These are phyloP conservation scores for Escarpia spicata DNA, from an alignment of 2,888 invertebrate genomes.

Conservation along the genomic window DNA sequence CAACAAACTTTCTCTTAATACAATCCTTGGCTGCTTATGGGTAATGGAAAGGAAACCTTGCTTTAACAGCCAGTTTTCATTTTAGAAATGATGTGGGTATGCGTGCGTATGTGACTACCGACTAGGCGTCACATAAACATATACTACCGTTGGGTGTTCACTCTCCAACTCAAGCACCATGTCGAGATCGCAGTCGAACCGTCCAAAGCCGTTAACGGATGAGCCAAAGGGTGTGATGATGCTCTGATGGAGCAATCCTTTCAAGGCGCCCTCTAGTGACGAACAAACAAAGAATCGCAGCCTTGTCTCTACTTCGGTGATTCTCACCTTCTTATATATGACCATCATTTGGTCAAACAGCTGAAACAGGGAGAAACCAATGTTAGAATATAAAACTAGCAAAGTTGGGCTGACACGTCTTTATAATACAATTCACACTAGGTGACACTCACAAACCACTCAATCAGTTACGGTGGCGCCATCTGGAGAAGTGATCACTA, in stretches of 20 bases:
- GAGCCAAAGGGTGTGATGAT: constrained; percentile 81
- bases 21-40: no score
- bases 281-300: constrained; percentile 23
- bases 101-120: no score
- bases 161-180: constrained; percentile 31
- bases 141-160: neutral
- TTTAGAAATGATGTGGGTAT: neutral
- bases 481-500: no score
- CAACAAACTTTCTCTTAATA: no score
- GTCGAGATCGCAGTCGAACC: constrained; percentile 37
- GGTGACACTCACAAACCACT: no score
- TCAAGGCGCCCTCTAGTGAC: constrained; percentile 32
- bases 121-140: no score
- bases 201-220: constrained; percentile 87
- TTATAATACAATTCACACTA: neutral
- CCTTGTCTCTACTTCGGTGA: constrained; percentile 19
- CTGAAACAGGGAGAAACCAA: constrained; percentile 20
- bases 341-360: constrained; percentile 25
- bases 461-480: no score
- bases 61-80: neutral
- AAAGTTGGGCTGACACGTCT: neutral
- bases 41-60: no score
- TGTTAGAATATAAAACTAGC: neutral
- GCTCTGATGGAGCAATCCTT: constrained; percentile 32
- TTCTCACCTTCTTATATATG: neutral